Evolutionary conservation across 35 echinoderm and acorn worm genomes (phyloP), one percentile per base, ranked within the genome.

Genomic region (Lytechinus pictus): DNA sequence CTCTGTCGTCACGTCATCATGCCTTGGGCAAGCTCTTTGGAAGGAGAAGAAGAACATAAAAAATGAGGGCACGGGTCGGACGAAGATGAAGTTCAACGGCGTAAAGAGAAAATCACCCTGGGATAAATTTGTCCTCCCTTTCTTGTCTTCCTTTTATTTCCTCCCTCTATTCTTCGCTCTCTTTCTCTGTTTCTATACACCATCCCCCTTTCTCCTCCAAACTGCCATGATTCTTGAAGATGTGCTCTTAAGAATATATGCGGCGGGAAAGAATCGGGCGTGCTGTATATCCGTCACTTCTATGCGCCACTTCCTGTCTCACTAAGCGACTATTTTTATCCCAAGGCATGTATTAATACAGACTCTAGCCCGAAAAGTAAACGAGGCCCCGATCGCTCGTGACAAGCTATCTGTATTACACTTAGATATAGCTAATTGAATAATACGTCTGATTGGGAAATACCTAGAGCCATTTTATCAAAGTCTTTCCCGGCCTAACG

Each of bases 381-480:
- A 54, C 27, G 55, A 93, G 57, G 55, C 54, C 52, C n/a, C 54
- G 92, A 54, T 93, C 52, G 92, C 55, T 54, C 54, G 54, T 93
- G 92, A 93, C 92, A 93, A 28, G 53, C 54, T 93, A 93, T 93
- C 92, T 28, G 53, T 93, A 93, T 93, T 24, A 93, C 92, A 93
- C 92, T 93, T 93, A 93, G 92, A 93, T 93, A 90, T 44, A 90
- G 88, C 92, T 93, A 93, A 93, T 93, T 90, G 88, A 90, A 90
- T 90, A 90, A 90, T 90, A 90, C 88, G 88, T 90, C 88, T 90
- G 88, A 90, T 90, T 90, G 88, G 29, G n/a, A 90, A 29, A 8
- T 90, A 52, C 88, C 88, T 90, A 27, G 88, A 90, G 88, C 88
- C 28, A 90, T 90, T 54, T 90, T 28, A 52, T 54, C 88, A 44